These are phyloP conservation scores for Atlantisia rogersi DNA, from an alignment of 2,113 vertebrate genomes.

Conservation along the genomic window DNA sequence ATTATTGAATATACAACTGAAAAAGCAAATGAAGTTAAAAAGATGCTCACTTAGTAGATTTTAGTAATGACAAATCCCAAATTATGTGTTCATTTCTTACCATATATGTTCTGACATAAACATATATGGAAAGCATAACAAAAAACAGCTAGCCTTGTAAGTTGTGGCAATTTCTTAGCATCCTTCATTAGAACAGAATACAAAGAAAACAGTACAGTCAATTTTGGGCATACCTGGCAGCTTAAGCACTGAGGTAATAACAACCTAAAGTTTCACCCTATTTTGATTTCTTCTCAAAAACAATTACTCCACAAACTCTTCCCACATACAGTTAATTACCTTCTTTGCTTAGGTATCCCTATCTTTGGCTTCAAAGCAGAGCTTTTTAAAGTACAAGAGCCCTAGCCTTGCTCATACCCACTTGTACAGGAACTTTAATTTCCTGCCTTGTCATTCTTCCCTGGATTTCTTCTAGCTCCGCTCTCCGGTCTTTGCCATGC, in stretches of 20 bases:
- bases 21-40: neutral
- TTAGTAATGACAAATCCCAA: neutral
- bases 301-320: neutral
- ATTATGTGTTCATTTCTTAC: neutral
- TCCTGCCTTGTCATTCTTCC: neutral
- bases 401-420: neutral
- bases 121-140: neutral
- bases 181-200: neutral
- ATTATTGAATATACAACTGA: neutral
- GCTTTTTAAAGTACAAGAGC: neutral
- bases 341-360: neutral
- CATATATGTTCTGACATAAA: neutral
- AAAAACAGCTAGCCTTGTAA: neutral
- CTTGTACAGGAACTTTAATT: neutral
- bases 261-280: neutral
- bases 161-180: neutral
- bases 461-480: neutral
- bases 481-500: neutral
- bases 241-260: neutral
- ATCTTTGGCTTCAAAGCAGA: neutral
- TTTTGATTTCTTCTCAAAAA: neutral
- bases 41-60: neutral
- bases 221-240: neutral
- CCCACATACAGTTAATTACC: neutral
- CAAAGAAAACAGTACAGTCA: neutral